These are phyloP conservation scores for Lasiommata megera DNA, from an alignment of 2,888 invertebrate genomes.

Conservation along the genomic window DNA sequence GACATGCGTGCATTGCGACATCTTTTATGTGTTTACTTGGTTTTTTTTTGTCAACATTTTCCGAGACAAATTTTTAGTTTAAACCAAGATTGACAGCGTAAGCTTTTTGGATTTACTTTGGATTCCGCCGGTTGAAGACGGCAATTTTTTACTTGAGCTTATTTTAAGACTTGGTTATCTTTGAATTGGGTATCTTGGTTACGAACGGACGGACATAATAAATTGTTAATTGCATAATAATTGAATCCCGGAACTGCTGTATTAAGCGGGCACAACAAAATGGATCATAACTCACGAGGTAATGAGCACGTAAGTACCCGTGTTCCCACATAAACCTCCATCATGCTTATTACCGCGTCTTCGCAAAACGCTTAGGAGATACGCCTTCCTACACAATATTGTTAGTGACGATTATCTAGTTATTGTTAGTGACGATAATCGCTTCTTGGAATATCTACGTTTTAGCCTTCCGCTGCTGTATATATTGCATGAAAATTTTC, in stretches of 20 bases:
- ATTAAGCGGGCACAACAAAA: conserved; percentile 1
- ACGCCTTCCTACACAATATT: conserved; percentile 22
- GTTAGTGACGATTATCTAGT: conserved; percentile 23
- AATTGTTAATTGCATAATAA: neutral
- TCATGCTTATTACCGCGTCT: conserved; percentile 8
- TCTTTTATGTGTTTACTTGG: conserved; percentile 8
- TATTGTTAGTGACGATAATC: conserved; percentile 21
- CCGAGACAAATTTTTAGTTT: neutral
- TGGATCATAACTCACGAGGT: conserved; percentile 2
- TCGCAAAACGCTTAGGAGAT: conserved; percentile 19
- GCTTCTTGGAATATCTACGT: conserved; percentile 16
- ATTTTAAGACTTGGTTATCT: no score
- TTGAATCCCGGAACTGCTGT: conserved; percentile 6
- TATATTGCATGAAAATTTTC: conserved; percentile 12
- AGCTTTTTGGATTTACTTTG: neutral
- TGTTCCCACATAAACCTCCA: conserved; percentile 11
- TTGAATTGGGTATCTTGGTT: no score
- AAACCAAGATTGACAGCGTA: neutral
- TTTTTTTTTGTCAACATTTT: neutral
- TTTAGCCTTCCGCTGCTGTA: conserved; percentile 17
- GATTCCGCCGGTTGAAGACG: neutral
- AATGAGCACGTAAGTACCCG: neutral
- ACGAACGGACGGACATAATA: no score
- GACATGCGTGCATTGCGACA: conserved; percentile 17
- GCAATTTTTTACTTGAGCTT: neutral